Percentiles rank a stretch among this genome's conserved stretches.
These are phyloP conservation scores for Mesorhabditis belari DNA, from an alignment of 2,888 invertebrate species.

Conservation along the genomic window DNA sequence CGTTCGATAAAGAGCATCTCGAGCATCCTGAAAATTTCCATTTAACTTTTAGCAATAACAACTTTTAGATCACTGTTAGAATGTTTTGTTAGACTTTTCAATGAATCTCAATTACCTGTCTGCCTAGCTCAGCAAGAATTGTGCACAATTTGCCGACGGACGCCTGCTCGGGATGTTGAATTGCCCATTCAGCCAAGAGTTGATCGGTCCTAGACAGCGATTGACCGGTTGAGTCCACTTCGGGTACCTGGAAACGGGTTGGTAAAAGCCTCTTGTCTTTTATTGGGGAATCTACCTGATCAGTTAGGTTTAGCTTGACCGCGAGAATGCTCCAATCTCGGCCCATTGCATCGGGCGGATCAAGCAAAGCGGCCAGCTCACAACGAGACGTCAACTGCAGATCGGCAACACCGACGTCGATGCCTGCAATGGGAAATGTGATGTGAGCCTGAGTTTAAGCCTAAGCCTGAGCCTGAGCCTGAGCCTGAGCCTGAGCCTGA, in stretches of 20 bases:
- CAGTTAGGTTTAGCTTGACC: constrained; percentile 59
- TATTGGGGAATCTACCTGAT: constrained; percentile 53
- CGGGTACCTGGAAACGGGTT: background rate
- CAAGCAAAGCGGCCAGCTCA: constrained; percentile 57
- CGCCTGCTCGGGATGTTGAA: constrained; percentile 52
- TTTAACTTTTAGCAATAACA: constrained; percentile 18
- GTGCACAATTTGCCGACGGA: constrained; percentile 61
- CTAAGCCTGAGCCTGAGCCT: no score
- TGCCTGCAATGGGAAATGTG: constrained; percentile 53
- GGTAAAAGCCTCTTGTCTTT: background rate
- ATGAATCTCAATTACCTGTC: no score
- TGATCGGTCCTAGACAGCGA: constrained; percentile 55
- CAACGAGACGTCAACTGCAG: constrained; percentile 58
- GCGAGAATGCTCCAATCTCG: constrained; percentile 62
- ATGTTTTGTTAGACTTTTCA: no score
- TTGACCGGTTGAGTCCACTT: constrained; percentile 49
- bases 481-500: no score
- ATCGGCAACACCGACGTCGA: constrained; percentile 62
- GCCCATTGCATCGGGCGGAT: constrained; percentile 60
- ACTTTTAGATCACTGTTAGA: no score
- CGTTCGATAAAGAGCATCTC: constrained; percentile 61
- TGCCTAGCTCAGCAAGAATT: constrained; percentile 62
- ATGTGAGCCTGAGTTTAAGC: no score
- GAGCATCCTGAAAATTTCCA: constrained; percentile 53
- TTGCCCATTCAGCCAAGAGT: constrained; percentile 59